A percentile compares a stretch with the other conserved stretches of the same genome.
Evolutionary conservation across 1,140 invertebrate species (phyloP).

Genomic region (Aricia agestis): DNA sequence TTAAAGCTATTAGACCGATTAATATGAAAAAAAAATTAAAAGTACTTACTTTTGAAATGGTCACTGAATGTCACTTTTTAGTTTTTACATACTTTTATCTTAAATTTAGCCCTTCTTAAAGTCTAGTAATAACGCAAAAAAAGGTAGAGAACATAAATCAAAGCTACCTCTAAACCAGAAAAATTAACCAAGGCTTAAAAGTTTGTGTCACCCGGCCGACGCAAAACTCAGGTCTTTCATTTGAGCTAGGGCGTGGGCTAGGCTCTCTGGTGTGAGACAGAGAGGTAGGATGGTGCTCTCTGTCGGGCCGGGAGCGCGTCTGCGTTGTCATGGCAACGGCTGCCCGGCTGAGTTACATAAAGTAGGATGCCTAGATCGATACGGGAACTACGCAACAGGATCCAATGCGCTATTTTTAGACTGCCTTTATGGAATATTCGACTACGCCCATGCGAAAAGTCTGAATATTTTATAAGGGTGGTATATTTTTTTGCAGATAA

Average conservation of each 20-base stretch:
- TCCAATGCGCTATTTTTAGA: not conserved
- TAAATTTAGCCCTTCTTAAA: not conserved
- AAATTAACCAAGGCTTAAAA: not conserved
- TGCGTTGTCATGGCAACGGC: conserved; percentile 36
- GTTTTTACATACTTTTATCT: too few species aligned
- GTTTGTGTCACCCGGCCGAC: conserved; percentile 15
- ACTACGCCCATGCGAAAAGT: not conserved
- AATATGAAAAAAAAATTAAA: too few species aligned
- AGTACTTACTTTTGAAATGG: too few species aligned
- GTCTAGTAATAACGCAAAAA: too few species aligned
- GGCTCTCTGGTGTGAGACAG: conserved; percentile 23
- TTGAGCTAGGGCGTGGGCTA: conserved; percentile 16
- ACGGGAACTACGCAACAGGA: conserved; percentile 7
- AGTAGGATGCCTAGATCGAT: conserved; percentile 11
- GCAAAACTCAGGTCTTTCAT: conserved; percentile 23
- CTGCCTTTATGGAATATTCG: not conserved
- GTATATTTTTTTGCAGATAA: too few species aligned
- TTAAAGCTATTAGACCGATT: too few species aligned
- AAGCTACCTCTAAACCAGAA: not conserved
- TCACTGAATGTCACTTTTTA: too few species aligned
- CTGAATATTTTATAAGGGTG: not conserved
- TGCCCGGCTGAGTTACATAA: conserved; percentile 15
- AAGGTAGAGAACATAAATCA: not conserved
- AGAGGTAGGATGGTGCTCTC: conserved; percentile 23
- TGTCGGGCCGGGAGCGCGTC: conserved; percentile 16